Evolutionary conservation across 2,888 invertebrate species (phyloP), one percentile per base, ranked within the genome.

Genomic region (Hoplodrina blanda): DNA sequence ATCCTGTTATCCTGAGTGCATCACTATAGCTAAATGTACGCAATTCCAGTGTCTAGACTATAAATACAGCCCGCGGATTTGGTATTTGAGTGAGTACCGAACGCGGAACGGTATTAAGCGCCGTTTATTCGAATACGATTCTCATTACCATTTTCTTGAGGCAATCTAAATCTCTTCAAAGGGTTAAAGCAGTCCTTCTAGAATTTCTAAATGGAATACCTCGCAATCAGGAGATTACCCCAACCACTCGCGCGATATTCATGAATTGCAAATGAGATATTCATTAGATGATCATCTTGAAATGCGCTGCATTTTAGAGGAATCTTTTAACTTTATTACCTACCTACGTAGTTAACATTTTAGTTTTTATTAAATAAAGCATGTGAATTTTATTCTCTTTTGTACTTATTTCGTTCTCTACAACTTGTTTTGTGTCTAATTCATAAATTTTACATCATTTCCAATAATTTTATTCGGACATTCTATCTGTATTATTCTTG

Each of bases 211-310:
- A 49, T 59, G 57, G 25, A 79, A 64, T 68, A 62, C 20, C 54
- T 62, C 20, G 46, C 55, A 56, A 53, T 65, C 33, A 53, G 54
- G 37, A 66, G 11, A 69, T 55, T 64, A 61, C 50, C 50, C 56
- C 49, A 64, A 52, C 70, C 57, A 67, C 54, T 80, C 41, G 19
- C 53, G 66, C 54, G 46, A n/a, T 53, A 30, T 60, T 76, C 63
- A 81, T 80, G 74, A 73, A 73, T 80, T 74, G 46, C 54, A 78
- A 78, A 83, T 69, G 56, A 71, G 66, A 69, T 69, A 72, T 75
- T 78, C 61, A 72, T 66, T 49, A 68, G 49, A 49, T 62, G 49
- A 72, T 74, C 74, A 73, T 73, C 62, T 68, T 64, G 19, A 70
- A 59, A 70, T 54, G 49, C 46, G 55, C 52, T 57, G 68, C 62